Conservation (phyloP, 2,113 vertebrate genomes). For the Pygathrix nemaeus region DNA sequence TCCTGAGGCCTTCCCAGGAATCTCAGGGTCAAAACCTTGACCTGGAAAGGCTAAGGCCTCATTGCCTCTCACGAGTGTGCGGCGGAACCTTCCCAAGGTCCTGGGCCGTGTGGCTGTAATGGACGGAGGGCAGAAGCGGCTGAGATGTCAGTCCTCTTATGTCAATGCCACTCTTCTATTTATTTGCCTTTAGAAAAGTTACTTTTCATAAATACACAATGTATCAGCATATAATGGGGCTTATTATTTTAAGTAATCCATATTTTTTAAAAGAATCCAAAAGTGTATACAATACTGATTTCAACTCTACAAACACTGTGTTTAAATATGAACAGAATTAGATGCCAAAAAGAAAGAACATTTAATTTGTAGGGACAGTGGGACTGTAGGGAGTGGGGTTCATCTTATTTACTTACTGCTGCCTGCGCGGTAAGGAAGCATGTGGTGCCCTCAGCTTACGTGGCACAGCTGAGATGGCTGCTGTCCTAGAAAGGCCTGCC, state of each 20-base stretch:
- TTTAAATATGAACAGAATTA: rapidly evolving
- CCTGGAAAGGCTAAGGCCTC: not conserved
- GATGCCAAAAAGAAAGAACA: no score
- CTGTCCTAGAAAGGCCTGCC: not conserved
- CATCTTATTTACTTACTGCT: not conserved
- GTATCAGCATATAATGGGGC: not conserved
- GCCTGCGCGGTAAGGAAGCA: not conserved
- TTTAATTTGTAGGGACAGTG: not conserved
- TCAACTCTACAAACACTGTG: rapidly evolving
- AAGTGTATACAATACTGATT: not conserved
- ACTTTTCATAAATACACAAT: not conserved
- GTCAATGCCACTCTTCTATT: not conserved
- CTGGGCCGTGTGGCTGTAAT: rapidly evolving
- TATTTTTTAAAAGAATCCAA: not conserved
- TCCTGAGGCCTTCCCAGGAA: not conserved
- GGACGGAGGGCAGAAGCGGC: rapidly evolving
- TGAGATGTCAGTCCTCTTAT: rapidly evolving
- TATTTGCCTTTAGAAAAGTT: not conserved
- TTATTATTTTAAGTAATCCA: not conserved
- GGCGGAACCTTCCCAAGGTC: rapidly evolving
- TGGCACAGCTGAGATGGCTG: not conserved
- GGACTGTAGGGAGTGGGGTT: not conserved
- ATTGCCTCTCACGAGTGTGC: rapidly evolving
- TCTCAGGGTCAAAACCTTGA: not conserved
- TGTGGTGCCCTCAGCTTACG: no score